phyloP scores from a whole-genome alignment of 2,888 invertebrate genomes.

The Tenthredo amoena region DNA sequence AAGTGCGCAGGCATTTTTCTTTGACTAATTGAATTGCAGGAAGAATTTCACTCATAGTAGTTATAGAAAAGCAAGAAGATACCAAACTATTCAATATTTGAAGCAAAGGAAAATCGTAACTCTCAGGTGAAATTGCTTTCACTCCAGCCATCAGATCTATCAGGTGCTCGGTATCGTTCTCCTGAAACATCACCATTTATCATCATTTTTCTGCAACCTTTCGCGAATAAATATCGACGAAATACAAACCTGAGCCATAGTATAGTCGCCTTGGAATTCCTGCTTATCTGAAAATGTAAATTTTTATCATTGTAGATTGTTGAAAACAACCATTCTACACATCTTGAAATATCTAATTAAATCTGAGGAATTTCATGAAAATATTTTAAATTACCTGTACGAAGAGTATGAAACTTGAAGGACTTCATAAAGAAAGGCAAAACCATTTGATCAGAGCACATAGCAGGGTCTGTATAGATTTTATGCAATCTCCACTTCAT shows the following conservation, averaged over 20 bases:
- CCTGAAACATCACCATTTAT: conserved; percentile 50
- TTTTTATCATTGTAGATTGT: not conserved
- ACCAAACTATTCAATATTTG: conserved; percentile 66
- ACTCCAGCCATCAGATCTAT: conserved; percentile 54
- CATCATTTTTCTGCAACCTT: conserved; percentile 35
- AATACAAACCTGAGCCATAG: conserved; percentile 5
- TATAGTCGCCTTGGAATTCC: not conserved
- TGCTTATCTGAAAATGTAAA: conserved; percentile 1
- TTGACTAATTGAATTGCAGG: conserved; percentile 66
- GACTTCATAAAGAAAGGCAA: conserved; percentile 63
- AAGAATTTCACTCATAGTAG: conserved; percentile 56
- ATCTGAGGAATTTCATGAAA: conserved; percentile 33
- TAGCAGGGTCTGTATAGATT: conserved; percentile 67
- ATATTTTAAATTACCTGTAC: conserved; percentile 54
- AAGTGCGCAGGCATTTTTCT: conserved; percentile 64
- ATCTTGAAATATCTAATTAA: not conserved
- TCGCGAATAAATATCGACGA: not conserved
- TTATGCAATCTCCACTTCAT: conserved; percentile 63
- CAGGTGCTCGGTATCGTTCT: not conserved
- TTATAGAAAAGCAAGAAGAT: conserved; percentile 55
- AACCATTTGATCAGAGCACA: conserved; percentile 62
- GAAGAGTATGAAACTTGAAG: conserved; percentile 54
- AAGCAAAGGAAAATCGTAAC: conserved; percentile 66
- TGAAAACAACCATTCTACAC: not conserved
- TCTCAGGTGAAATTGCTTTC: conserved; percentile 61